A percentile compares a stretch with the other conserved stretches of the same genome.
Evolutionary conservation across 2,113 vertebrate species (phyloP).

Genomic region (Laticauda colubrina): DNA sequence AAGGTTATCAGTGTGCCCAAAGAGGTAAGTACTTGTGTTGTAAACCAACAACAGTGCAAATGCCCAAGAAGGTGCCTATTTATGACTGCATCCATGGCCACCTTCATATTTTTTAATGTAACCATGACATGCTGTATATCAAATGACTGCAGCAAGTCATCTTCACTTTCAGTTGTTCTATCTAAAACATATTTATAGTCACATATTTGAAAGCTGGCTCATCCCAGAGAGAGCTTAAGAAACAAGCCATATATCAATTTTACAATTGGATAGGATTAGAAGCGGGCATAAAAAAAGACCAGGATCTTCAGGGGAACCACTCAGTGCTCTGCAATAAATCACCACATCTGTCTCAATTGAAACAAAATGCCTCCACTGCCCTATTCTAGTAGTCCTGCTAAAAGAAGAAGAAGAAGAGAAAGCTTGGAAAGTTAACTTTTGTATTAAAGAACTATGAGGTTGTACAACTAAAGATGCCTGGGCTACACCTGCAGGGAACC

Average conservation of each 20-base stretch:
- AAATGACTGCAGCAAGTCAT: not conserved
- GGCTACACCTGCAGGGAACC: not conserved
- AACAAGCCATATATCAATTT: not conserved
- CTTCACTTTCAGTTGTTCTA: not conserved
- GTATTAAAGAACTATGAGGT: not conserved
- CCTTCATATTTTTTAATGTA: not conserved
- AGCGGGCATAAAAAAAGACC: not conserved
- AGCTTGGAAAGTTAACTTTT: not conserved
- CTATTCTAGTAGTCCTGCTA: not conserved
- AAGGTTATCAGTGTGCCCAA: not conserved
- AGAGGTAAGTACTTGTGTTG: not conserved
- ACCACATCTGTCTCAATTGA: not conserved
- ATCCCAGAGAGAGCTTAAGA: not conserved
- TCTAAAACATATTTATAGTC: not conserved
- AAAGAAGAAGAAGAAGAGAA: not conserved
- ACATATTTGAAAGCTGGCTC: not conserved
- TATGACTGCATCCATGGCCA: not conserved
- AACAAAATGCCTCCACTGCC: not conserved
- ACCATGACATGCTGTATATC: not conserved
- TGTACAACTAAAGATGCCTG: not conserved
- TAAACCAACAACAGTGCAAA: not conserved
- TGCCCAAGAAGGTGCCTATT: not conserved
- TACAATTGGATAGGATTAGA: not conserved
- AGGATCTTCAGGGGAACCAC: not conserved
- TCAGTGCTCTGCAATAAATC: not conserved